Evolutionary conservation across 2,888 invertebrate species (phyloP).

Genomic region (Drosophila robusta): DNA sequence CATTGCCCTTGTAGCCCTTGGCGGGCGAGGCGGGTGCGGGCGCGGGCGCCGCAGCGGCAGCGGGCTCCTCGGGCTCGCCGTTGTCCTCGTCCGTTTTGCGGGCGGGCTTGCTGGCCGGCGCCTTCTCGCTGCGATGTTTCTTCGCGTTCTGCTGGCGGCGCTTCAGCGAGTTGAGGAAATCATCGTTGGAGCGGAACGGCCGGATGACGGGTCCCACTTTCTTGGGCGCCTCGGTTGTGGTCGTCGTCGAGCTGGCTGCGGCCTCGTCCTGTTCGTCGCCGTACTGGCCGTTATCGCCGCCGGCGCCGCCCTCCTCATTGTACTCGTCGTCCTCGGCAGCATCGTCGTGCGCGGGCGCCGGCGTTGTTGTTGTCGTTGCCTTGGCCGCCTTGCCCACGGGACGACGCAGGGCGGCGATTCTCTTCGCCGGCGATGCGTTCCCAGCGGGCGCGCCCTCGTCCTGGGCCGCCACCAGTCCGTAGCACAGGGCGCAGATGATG

Average conservation of each 20-base stretch:
- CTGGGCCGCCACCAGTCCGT: conserved; percentile 66
- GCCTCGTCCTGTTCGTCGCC: conserved; percentile 86
- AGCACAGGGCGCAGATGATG: conserved; percentile 74
- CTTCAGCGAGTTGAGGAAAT: conserved; percentile 90
- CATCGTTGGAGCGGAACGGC: conserved; percentile 92
- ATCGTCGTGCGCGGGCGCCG: conserved; percentile 69
- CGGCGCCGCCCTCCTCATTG: conserved; percentile 85
- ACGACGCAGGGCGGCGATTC: conserved; percentile 77
- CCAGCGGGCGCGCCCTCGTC: conserved; percentile 68
- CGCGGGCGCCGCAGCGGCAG: conserved; percentile 66
- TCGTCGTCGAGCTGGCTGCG: conserved; percentile 85
- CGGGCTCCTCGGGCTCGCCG: conserved; percentile 72
- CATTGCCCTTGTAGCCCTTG: conserved; percentile 82
- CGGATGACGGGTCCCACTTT: conserved; percentile 88
- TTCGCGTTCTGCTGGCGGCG: conserved; percentile 90
- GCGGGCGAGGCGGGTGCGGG: conserved; percentile 70
- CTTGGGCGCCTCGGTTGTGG: conserved; percentile 90
- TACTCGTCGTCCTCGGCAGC: conserved; percentile 85
- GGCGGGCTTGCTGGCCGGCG: conserved; percentile 69
- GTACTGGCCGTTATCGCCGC: conserved; percentile 82
- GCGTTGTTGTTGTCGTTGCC: conserved; percentile 81
- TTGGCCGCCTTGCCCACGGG: conserved; percentile 79
- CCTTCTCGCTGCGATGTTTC: conserved; percentile 86
- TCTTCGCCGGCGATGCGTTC: conserved; percentile 65
- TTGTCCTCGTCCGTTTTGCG: conserved; percentile 62